Base-by-base conservation (phyloP, 2,797 vertebrate genomes). In the Myotis findleyi region DNA sequence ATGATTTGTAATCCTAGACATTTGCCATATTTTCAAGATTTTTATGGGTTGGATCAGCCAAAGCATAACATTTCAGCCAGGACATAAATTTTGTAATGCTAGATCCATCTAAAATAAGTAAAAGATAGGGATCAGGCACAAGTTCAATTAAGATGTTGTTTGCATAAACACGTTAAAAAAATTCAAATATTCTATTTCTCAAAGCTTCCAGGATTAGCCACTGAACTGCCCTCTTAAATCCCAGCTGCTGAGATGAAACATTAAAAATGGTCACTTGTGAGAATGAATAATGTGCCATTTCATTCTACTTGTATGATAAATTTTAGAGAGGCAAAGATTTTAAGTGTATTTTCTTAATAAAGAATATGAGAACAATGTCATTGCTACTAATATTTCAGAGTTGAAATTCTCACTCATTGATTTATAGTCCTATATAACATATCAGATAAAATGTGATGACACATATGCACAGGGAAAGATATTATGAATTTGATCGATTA, bases 331-430 rank as follows among this genome's bases (percentile, higher is more conserved):
- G 30, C 7, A 66, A 93, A 71, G 25, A n/a, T 84, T 84, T n/a
- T 23, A 94, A 92, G 41, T 92, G 0, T 71, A 80, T 95, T 93
- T 93, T 59, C 47, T 91, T 91, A 89, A 57, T 62, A 93, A 95
- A 77, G 47, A 87, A 84, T 83, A 66, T 72, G 53, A 87, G 38
- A 59, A 81, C n/a, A 84, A 33, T 59, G 38, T 38, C 81, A 81
- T 21, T 89, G 33, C 59, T 38, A 41, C 44, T 86, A 83, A 59
- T 87, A 91, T 87, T 79, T 95, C 59, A 76, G 57, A 64, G 8
- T 16, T 75, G 20, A 92, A n/a, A 90, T 30, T 80, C 27, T 55
- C 77, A 91, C 33, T 59, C n/a, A 81, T 53, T 92, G 91, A 95
- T 89, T 80, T 86, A 89, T 64, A 86, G 55, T 59, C 33, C 66